Percentiles rank a stretch among this genome's conserved stretches.
Conservation (phyloP, 2,888 invertebrate species). For the Cataglyphis albicans region DNA sequence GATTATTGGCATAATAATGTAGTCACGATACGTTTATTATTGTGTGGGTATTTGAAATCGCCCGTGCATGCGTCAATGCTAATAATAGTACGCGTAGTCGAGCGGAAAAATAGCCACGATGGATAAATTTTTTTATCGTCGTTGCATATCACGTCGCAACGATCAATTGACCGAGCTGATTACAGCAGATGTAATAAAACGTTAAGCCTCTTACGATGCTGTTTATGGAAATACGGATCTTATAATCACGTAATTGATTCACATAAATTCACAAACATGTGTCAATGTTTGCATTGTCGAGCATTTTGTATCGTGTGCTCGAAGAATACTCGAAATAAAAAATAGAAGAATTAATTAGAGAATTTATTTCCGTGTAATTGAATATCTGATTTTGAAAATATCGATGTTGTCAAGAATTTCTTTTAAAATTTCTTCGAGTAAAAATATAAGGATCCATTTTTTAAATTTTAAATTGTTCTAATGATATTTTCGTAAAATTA, state of each 20-base stretch:
- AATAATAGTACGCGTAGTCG: slow-evolving; percentile 45
- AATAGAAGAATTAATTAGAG: neutral
- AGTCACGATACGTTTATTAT: slow-evolving; percentile 24
- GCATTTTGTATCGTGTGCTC: neutral
- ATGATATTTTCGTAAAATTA: neutral
- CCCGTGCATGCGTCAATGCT: slow-evolving; percentile 38
- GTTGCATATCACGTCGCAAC: slow-evolving; percentile 33
- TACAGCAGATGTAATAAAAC: slow-evolving; percentile 24
- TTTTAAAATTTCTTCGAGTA: neutral
- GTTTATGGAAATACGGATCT: slow-evolving; percentile 33
- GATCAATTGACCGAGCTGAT: slow-evolving; percentile 30
- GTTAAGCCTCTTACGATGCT: slow-evolving; percentile 26
- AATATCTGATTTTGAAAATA: neutral
- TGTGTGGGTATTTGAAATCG: slow-evolving; percentile 36
- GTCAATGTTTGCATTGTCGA: neutral
- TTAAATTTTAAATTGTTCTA: neutral
- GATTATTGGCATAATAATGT: slow-evolving; percentile 18
- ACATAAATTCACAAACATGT: neutral
- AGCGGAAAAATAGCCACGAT: slow-evolving; percentile 44
- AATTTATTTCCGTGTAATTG: neutral
- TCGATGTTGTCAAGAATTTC: neutral
- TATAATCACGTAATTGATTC: slow-evolving; percentile 14
- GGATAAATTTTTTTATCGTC: slow-evolving; percentile 45
- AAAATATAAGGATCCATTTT: neutral
- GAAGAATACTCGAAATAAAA: neutral